Evolutionary conservation across 1,140 invertebrate genomes (phyloP).

Genomic region (Carcinoscorpius rotundicauda): DNA sequence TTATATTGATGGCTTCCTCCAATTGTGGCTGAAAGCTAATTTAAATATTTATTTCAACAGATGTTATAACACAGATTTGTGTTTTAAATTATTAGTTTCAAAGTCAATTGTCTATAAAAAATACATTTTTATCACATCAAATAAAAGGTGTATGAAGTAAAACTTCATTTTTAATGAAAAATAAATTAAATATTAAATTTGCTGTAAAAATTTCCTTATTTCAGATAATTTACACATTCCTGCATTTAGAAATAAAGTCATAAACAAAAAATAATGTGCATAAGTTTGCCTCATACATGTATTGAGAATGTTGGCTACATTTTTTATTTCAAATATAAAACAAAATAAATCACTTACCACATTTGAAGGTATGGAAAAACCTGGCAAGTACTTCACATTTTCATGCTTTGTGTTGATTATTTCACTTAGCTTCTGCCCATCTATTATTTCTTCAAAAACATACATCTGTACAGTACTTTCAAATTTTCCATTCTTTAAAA

Average conservation of each 20-base stretch:
- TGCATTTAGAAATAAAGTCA: background rate
- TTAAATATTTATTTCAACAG: no score
- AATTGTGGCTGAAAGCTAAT: no score
- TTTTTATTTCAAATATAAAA: background rate
- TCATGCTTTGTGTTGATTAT: conserved; percentile 97
- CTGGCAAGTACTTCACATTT: conserved; percentile 97
- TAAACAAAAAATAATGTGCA: background rate
- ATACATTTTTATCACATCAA: no score
- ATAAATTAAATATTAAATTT: conserved; percentile 22
- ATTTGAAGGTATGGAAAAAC: conserved; percentile 74
- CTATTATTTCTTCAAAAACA: conserved; percentile 92
- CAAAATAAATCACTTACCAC: conserved; percentile 51
- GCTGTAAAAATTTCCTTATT: conserved; percentile 1
- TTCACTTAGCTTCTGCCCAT: conserved; percentile 95
- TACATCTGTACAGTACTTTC: conserved; percentile 88
- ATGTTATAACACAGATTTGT: no score
- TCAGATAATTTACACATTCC: background rate
- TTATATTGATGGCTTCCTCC: no score
- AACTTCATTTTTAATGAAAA: no score
- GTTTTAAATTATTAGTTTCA: no score
- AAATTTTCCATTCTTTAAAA: conserved; percentile 56
- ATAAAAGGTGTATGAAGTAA: no score
- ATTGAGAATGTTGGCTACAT: no score
- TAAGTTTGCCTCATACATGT: no score
- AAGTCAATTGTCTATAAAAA: no score